These are phyloP conservation scores for Drosophila nannoptera DNA, from an alignment of 1,140 invertebrate species.

Conservation along the genomic window DNA sequence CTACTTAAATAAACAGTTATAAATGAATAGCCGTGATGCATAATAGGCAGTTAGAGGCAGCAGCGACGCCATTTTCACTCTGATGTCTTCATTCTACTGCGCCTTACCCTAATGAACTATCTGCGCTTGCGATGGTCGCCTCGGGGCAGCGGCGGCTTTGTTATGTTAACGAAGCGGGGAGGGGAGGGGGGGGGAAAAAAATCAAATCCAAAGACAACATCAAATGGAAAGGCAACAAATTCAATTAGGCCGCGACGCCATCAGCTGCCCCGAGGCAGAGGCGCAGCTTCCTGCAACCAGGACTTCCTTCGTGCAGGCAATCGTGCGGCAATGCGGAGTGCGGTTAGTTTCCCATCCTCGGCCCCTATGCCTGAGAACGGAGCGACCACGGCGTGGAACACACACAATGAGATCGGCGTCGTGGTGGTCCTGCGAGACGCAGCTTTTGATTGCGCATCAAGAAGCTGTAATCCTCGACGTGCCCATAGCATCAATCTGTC, in stretches of 20 bases:
- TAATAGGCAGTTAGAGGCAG: constrained; percentile 12
- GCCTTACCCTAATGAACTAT: constrained; percentile 49
- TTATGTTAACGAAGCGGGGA: constrained; percentile 48
- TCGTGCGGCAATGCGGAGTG: constrained; percentile 3
- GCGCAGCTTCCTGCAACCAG: constrained; percentile 42
- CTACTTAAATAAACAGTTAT: constrained; percentile 36
- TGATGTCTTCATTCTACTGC: background rate
- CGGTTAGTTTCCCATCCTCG: constrained; percentile 49
- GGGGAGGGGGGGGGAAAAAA: constrained; percentile 9
- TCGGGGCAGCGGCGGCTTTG: constrained; percentile 53
- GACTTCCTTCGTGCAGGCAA: constrained; percentile 46
- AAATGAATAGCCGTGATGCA: constrained; percentile 9
- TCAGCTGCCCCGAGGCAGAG: constrained; percentile 41
- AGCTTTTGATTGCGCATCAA: constrained; percentile 62
- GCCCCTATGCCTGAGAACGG: constrained; percentile 43
- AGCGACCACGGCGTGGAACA: constrained; percentile 35
- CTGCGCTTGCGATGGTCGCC: constrained; percentile 49
- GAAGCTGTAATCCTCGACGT: constrained; percentile 29
- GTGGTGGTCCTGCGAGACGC: constrained; percentile 54
- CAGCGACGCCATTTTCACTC: constrained; percentile 56
- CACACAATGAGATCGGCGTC: constrained; percentile 53
- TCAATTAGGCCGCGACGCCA: constrained; percentile 64
- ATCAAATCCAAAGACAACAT: constrained; percentile 51
- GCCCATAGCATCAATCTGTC: constrained; percentile 31
- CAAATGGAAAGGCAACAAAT: constrained; percentile 70